Base-by-base conservation (phyloP, 2,113 vertebrate species). In the Cyprinodon variegatus region DNA sequence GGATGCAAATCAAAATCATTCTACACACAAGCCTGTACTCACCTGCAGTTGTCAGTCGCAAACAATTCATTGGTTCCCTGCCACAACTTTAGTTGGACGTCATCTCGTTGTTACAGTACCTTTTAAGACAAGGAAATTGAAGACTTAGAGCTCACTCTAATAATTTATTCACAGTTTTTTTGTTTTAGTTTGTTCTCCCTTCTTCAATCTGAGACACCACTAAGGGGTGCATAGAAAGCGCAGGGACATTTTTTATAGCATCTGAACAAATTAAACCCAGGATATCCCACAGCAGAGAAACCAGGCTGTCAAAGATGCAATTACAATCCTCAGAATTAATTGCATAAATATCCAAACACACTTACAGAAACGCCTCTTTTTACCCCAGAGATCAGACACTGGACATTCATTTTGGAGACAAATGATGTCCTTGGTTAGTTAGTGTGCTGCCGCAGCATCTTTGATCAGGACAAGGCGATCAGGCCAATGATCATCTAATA, bases 251-350 rank as follows among this genome's bases (percentile, higher is more conserved):
- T 81, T 22, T 76, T 94, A 37, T 94, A 65, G 92, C 92, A 94
- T 94, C 93, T 82, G 46, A 70, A 79, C 22, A 78, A 50, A 1
- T 81, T 78, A 90, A 92, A 93, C 92, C 91, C 89, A 76, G 84
- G 48, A 57, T 50, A 1, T 83, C 83, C 83, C 90, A 92, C 79
- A 76, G 0, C 77, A 91, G 87, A 78, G 82, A 88, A 81, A 68
- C 89, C 87, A 84, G 89, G 92, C 92, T 93, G 93, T 94, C 94
- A 94, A 86, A 88, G 91, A 94, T 93, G 93, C 91, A 40, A 11
- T 11, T 4, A 59, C 41, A 61, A 10, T 22, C 22, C 20, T 41
- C 22, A 57, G 17, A 20, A 15, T n/a, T 20, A 20, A 20, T 22
- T 36, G 61, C 53, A 29, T 20, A 14, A 13, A 48, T 6, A 48